Evolutionary conservation across 2,113 vertebrate species (phyloP), one percentile per base, ranked within the genome.

Genomic region (Plectropomus leopardus): DNA sequence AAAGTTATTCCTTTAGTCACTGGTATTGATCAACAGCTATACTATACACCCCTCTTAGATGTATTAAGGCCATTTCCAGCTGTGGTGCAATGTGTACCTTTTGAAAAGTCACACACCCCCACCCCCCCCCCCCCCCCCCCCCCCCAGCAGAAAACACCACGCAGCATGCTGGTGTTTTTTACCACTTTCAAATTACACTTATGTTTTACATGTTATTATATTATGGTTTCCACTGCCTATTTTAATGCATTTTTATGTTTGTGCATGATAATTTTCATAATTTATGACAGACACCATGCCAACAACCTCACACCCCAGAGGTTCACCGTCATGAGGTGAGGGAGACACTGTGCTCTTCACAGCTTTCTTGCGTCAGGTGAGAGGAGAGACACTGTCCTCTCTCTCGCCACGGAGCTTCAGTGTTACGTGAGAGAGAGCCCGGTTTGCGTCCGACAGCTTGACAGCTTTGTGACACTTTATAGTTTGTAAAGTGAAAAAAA

Each of bases 21-120:
- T 45, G 63, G n/a, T 76, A 69, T 84, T 75, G 82, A 86, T 86
- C 71, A 78, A 16, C 77, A 78, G 32, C 24, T 75, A n/a, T n/a
- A n/a, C 54, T 69, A 24, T 48, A 57, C 44, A 0, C 58, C 64
- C 16, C 71, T 65, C 40, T 63, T 60, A 42, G 58, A 81, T 75
- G 54, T 57, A 61, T 83, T 68, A 40, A 57, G 40, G 71, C 30
- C 14, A 34, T 76, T 82, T 82, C 36, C 57, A 76, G 36, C 53
- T 72, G 57, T 66, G 48, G 14, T 65, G 13, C 30, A 76, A 70
- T 82, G 23, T 83, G 26, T 34, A 71, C 76, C 50, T 47, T 64
- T 47, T 67, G 4, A 60, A 42, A 79, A 79, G 54, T 71, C 32
- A 16, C 42, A n/a, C n/a, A n/a, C n/a, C n/a, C n/a, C n/a, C n/a